Base-by-base conservation (phyloP, 2,113 vertebrate species). In the Trachemys scripta region DNA sequence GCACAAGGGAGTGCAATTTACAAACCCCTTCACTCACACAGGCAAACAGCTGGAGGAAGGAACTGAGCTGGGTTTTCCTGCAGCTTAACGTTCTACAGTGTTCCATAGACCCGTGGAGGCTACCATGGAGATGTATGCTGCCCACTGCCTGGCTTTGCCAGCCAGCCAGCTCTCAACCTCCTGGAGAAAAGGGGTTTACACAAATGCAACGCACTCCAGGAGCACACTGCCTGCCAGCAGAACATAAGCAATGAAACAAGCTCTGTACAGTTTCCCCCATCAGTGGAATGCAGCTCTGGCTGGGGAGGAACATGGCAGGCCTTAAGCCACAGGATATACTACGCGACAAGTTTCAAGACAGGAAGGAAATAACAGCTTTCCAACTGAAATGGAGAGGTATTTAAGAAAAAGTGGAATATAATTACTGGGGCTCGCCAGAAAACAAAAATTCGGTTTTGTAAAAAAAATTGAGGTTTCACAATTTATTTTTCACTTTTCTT, bases 261-360 rank as follows among this genome's bases (percentile, higher is more conserved):
- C 22, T 24, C 1, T n/a, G 13, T 25, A 14, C 22, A 3, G 1
- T 59, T 11, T n/a, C 42, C 78, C 38, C n/a, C 22, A 42, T 22
- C 38, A 29, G 3, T 49, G 56, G 42, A 54, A 25, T 7, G 9
- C 11, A 51, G 6, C 12, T 49, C 3, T 19, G 0, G 0, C 1
- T n/a, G 24, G 45, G 17, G 57, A 59, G 12, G 8, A 72, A 72
- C 7, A 5, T n/a, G 65, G 69, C 69, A 76, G 62, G 31, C 35
- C 16, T 69, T 69, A 69, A n/a, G 45, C 84, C 51, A 13, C 56
- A 57, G 75, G 17, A 80, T 82, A 90, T 12, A 78, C 1, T 82
- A 53, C 29, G 83, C 17, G 16, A 53, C 2, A 56, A 84, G 17
- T 45, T 3, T 4, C 56, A 35, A 29, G 3, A 76, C 17, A 27